Evolutionary conservation across 2,113 vertebrate species (phyloP), one percentile per base, ranked within the genome.

Genomic region (Vimba vimba): DNA sequence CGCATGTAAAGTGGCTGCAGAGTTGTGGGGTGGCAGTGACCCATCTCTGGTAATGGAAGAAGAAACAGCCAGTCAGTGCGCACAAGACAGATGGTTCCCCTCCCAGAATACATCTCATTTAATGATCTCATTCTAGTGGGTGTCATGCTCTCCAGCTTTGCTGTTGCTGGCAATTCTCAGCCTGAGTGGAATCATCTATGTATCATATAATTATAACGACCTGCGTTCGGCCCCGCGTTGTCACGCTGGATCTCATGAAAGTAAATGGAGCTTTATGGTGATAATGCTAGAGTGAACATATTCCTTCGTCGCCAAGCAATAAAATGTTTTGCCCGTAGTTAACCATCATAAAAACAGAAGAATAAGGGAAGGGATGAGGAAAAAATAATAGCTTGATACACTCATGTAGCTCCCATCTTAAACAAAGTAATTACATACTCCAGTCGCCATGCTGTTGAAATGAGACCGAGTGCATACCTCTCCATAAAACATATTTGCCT

Each of bases 41-140:
- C 84, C 30, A 55, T 69, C 8, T 33, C 27, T 55, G 81, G n/a
- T 79, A 68, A 88, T 73, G 50, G 80, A 79, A 79, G 79, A 81
- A 57, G 45, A 59, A 85, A 75, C 45, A 74, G 39, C 33, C 43
- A 77, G 80, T 45, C 21, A 78, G 75, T 57, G 76, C 39, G 33
- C 82, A 59, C 57, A 43, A 82, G 76, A 83, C 85, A 85, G 85
- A 89, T 89, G 84, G 84, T 79, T 86, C 57, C 68, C 45, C 59
- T 85, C 75, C 75, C 81, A 66, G 84, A 81, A 86, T 78, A 83
- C 87, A 79, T 85, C 85, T 82, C 83, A 55, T 85, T 86, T 88
- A 88, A 88, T 86, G 84, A 86, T 83, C 80, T 86, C 87, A 86
- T 86, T 86, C 84, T 85, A 75, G 68, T 45, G 80, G 87, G 62